These are phyloP conservation scores for Rhopilema esculentum DNA, from an alignment of 30 jellyfish, hydroid and myxozoan species.

Conservation along the genomic window DNA sequence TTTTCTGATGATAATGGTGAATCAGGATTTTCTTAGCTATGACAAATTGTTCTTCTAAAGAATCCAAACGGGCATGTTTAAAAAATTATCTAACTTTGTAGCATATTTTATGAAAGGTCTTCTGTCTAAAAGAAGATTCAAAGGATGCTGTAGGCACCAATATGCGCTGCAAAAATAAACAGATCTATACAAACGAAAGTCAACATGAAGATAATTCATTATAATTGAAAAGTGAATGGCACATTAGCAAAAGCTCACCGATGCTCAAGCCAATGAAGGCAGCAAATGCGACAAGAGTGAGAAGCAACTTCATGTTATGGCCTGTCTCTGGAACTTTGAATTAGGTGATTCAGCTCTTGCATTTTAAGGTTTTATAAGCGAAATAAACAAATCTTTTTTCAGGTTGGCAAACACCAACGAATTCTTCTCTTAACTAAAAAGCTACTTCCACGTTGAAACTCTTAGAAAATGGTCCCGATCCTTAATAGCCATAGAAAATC, in stretches of 20 bases:
- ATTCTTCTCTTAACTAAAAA: not conserved
- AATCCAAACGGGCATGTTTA: no score
- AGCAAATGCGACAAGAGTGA: not conserved
- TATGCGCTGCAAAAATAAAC: no score
- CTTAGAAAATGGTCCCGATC: not conserved
- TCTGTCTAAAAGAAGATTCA: no score
- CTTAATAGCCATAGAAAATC: not conserved
- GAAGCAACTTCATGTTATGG: not conserved
- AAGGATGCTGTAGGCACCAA: no score
- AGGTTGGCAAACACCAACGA: not conserved
- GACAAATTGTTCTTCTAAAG: no score
- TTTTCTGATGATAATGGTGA: no score
- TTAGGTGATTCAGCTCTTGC: not conserved
- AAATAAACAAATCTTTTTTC: not conserved
- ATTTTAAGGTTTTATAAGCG: not conserved
- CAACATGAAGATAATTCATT: not conserved
- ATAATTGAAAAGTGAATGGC: no score
- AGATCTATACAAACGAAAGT: not conserved
- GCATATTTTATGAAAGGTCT: no score
- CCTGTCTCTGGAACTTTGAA: not conserved
- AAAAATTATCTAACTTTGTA: no score
- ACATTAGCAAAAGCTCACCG: no score
- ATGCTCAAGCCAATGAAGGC: slow-evolving; percentile 27
- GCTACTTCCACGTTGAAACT: not conserved
- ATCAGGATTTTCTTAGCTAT: no score